phyloP scores from a whole-genome alignment of 2,888 invertebrate species.

The Cybosia mesomella region DNA sequence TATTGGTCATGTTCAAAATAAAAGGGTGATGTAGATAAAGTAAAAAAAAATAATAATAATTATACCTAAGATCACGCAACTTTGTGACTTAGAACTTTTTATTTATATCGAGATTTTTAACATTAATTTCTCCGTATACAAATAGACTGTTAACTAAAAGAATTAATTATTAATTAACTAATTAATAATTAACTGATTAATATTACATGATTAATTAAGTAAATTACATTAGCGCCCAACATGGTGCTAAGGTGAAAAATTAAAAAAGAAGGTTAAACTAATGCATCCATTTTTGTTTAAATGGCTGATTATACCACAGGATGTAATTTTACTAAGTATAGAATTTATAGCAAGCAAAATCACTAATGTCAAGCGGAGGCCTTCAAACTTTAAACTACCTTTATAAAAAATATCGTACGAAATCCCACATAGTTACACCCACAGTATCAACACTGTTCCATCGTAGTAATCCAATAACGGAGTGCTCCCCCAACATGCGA shows the following conservation, averaged over 20 bases:
- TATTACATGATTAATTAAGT: too few species aligned
- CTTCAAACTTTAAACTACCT: neutral
- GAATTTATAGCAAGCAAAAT: neutral
- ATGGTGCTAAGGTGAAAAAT: neutral
- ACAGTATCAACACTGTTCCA: slow-evolving; percentile 57
- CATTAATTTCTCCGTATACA: neutral
- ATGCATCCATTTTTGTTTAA: neutral
- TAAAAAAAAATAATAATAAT: neutral
- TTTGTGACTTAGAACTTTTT: neutral
- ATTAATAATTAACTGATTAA: too few species aligned
- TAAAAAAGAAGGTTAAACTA: too few species aligned
- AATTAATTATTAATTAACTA: too few species aligned
- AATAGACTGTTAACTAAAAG: neutral
- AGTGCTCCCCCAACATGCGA: slow-evolving; percentile 77
- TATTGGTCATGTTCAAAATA: slow-evolving; percentile 37
- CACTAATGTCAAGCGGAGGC: neutral
- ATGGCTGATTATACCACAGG: neutral
- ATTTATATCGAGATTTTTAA: neutral
- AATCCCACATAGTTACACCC: neutral
- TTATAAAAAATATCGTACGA: neutral
- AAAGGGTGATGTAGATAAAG: too few species aligned
- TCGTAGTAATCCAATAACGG: slow-evolving; percentile 66
- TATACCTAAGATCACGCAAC: neutral
- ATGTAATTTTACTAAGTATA: neutral
- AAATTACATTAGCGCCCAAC: neutral